These are phyloP conservation scores for Drosophila glabriapex DNA, from an alignment of 2,888 invertebrate species.

Conservation along the genomic window DNA sequence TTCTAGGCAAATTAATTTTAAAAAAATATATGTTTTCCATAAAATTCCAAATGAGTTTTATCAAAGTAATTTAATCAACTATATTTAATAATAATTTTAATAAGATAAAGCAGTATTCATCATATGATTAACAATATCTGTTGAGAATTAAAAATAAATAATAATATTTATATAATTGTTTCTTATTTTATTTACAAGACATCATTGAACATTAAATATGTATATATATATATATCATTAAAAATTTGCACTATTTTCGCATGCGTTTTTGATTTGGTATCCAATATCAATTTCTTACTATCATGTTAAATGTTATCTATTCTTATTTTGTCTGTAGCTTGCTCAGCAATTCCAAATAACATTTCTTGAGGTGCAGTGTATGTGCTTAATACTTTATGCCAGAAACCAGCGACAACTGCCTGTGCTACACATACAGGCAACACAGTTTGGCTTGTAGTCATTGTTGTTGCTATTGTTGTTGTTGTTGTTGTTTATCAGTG, in stretches of 20 bases:
- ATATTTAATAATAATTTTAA: not conserved
- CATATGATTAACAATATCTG: not conserved
- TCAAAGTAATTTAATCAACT: not conserved
- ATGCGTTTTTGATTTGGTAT: no score
- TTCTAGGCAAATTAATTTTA: not conserved
- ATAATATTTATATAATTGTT: not conserved
- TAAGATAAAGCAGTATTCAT: not conserved
- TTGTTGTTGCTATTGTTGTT: conserved; percentile 21
- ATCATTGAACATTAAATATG: not conserved
- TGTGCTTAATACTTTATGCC: conserved; percentile 14
- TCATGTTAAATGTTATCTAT: not conserved
- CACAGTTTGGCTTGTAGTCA: conserved; percentile 29
- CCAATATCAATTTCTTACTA: no score
- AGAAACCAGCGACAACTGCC: conserved; percentile 29
- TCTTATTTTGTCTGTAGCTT: not conserved
- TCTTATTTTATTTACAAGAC: not conserved
- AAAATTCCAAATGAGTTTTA: not conserved
- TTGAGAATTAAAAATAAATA: not conserved
- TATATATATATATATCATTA: no score
- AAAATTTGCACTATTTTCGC: no score
- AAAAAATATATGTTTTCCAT: not conserved
- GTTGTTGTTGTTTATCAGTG: conserved; percentile 22
- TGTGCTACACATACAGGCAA: conserved; percentile 5
- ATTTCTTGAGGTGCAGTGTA: conserved; percentile 17
- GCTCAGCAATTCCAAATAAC: not conserved